These are phyloP conservation scores for Fregata magnificens DNA, from an alignment of 2,113 vertebrate species.

Conservation along the genomic window DNA sequence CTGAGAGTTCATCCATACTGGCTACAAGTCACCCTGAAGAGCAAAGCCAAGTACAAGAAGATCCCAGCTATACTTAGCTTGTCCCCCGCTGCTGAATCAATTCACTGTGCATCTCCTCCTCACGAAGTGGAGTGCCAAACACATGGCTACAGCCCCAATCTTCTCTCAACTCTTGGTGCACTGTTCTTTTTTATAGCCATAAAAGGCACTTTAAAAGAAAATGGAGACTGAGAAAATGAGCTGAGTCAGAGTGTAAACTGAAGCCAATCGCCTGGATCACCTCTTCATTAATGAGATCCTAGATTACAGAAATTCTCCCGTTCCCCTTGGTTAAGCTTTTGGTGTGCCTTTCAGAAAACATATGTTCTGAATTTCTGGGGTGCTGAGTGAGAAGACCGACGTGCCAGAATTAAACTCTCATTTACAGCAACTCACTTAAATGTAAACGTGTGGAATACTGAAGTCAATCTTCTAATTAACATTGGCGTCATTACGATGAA, in stretches of 20 bases:
- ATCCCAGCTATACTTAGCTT: background rate
- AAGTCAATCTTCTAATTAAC: constrained; percentile 58
- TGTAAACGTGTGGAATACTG: background rate
- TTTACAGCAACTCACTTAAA: background rate
- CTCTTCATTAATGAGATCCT: constrained; percentile 46
- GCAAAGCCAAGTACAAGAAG: background rate
- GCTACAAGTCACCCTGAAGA: background rate
- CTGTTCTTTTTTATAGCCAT: background rate
- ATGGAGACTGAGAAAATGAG: constrained; percentile 45
- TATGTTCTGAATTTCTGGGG: constrained; percentile 54
- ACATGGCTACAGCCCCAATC: background rate
- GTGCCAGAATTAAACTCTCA: background rate
- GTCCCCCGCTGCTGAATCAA: background rate
- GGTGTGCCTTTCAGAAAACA: constrained; percentile 25
- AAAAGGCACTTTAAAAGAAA: constrained; percentile 1
- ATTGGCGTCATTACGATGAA: constrained; percentile 47
- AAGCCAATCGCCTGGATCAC: constrained; percentile 2
- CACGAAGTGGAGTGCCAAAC: background rate
- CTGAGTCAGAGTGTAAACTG: background rate
- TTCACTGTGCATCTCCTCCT: background rate
- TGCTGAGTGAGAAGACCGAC: constrained; percentile 28
- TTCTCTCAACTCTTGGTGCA: background rate
- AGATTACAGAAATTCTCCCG: constrained; percentile 59
- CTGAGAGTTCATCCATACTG: background rate
- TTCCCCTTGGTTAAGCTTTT: constrained; percentile 19